Conservation (phyloP, 2,797 vertebrate species). For the Coendou prehensilis region DNA sequence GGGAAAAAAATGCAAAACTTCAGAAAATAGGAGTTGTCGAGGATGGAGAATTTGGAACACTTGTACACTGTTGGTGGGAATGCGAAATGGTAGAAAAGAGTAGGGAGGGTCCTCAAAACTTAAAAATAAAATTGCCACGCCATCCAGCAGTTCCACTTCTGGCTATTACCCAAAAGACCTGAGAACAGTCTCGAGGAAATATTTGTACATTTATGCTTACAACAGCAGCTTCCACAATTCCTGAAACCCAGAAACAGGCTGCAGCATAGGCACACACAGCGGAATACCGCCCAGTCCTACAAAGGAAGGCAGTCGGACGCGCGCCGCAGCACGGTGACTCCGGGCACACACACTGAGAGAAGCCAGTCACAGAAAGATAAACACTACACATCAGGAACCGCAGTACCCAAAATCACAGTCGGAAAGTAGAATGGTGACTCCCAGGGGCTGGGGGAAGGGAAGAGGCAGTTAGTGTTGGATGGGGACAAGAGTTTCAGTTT, state of each 20-base stretch:
- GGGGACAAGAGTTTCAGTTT: neutral
- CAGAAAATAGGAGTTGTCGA: neutral
- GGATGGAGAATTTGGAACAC: neutral
- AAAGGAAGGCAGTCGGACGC: neutral
- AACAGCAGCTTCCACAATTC: neutral
- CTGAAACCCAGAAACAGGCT: neutral
- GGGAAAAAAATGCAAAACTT: neutral
- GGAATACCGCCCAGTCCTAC: too few relatives aligned
- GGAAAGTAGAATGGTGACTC: neutral
- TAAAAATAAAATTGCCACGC: neutral
- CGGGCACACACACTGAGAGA: neutral
- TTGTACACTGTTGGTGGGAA: neutral
- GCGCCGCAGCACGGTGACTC: neutral
- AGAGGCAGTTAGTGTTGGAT: neutral
- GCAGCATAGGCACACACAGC: too few relatives aligned
- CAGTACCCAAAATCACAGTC: neutral
- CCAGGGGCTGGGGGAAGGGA: too few relatives aligned
- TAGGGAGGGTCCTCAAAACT: neutral
- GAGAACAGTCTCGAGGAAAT: neutral
- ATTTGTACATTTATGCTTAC: neutral
- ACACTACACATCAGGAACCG: neutral
- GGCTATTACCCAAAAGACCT: neutral
- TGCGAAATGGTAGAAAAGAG: neutral
- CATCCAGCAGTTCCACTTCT: neutral
- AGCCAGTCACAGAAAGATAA: neutral